A percentile compares a stretch with the other conserved stretches of the same genome.
Conservation (phyloP, 2,797 vertebrate species). For the Myotis findleyi region DNA sequence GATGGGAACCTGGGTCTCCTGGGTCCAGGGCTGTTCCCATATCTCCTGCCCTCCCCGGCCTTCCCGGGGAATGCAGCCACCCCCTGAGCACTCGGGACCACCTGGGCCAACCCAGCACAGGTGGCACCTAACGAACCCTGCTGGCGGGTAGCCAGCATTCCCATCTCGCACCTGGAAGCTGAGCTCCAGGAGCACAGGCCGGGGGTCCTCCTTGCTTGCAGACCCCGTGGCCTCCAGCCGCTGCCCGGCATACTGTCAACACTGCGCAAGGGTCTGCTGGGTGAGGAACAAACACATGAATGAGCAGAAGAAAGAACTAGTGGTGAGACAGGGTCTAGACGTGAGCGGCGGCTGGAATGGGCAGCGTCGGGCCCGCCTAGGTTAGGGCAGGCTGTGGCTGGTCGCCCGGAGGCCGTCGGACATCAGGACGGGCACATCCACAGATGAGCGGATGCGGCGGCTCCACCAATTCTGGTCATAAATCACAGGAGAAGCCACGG, state of each 20-base stretch:
- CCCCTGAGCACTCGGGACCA: too few species aligned
- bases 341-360: not conserved
- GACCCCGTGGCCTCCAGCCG: fast-evolving
- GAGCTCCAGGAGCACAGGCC: not conserved
- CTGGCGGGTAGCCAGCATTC: fast-evolving
- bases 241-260: not conserved
- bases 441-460: slow-evolving; percentile 84
- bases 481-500: slow-evolving; percentile 88
- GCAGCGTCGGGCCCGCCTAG: fast-evolving
- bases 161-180: not conserved
- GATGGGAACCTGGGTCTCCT: not conserved
- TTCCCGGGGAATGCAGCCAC: not conserved
- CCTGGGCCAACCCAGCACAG: too few species aligned
- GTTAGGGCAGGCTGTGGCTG: not conserved
- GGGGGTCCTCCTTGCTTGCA: not conserved
- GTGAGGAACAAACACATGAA: not conserved
- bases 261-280: fast-evolving
- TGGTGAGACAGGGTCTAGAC: not conserved
- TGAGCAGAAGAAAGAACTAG: not conserved
- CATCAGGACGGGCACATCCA: slow-evolving; percentile 75
- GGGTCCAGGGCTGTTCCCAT: not conserved
- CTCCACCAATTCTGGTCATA: slow-evolving; percentile 84
- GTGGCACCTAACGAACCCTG: not conserved
- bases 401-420: slow-evolving; percentile 51
- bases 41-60: not conserved